A percentile compares a stretch with the other conserved stretches of the same genome.
Conservation (phyloP, 2,113 vertebrate genomes). For the Pedetes capensis region DNA sequence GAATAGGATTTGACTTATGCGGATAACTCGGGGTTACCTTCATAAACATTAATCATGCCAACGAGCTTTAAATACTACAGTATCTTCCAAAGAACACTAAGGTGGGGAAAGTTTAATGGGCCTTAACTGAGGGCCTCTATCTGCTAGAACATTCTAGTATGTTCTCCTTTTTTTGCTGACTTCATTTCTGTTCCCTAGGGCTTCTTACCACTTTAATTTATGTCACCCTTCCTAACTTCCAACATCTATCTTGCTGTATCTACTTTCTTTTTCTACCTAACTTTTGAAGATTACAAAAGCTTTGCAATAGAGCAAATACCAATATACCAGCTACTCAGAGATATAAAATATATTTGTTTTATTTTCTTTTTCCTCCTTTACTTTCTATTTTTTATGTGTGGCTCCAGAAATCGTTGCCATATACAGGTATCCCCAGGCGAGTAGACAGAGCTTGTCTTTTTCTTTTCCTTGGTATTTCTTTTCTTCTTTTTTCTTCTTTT, state of each 20-base stretch:
- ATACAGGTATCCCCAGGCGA: not conserved
- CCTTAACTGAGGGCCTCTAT: not conserved
- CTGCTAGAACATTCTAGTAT: constrained; percentile 22
- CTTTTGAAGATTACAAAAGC: not conserved
- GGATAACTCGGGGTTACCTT: not conserved
- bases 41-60: not conserved
- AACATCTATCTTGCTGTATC: not conserved
- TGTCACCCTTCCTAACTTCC: not conserved
- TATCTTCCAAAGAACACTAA: not conserved
- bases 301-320: not conserved
- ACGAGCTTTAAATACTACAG: not conserved
- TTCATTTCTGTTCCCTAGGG: not conserved
- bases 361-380: not conserved
- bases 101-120: not conserved
- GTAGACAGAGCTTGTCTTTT: not conserved
- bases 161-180: not conserved
- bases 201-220: constrained; percentile 8
- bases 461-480: too few relatives aligned
- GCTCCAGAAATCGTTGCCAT: not conserved
- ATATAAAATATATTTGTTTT: not conserved
- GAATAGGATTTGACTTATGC: not conserved
- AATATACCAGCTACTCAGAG: not conserved
- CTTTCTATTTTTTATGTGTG: not conserved
- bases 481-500: not conserved
- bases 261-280: not conserved